Evolutionary conservation across 1,140 invertebrate species (phyloP), one percentile per base, ranked within the genome.

Genomic region (Drosophila rufa): DNA sequence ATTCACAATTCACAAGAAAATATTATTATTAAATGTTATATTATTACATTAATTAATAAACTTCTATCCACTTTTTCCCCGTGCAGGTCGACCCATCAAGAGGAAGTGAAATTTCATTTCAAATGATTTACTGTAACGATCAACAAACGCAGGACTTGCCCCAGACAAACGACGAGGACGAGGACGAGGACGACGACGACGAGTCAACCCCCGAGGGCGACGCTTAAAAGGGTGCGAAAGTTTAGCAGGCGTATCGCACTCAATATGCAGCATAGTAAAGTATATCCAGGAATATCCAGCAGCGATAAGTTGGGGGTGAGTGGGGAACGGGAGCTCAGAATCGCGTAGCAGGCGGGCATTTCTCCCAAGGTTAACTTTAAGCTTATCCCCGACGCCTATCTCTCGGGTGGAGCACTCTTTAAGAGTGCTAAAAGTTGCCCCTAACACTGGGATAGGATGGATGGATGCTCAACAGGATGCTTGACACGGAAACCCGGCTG

Each of bases 61-160:
- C 3, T 40, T 40, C 3, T 12, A 47, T 2, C 9, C 3, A 48
- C 12, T 67, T 67, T 67, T 14, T 55, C 15, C 0, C 3, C 3
- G 62, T 70, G 67, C 48, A 45, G n/a, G 47, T n/a, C 55, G 45
- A 43, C 53, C 53, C 68, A 74, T 71, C 75, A 74, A 59, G 61
- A 62, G 58, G 67, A 48, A 82, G 80, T 69, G 85, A 90, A 89
- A 85, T 84, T 73, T 90, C 85, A 84, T 89, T 89, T 90, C 70
- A 68, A 81, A 89, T 89, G 85, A 89, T 89, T 90, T 89, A 89
- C 85, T 89, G 78, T 90, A 90, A 89, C 81, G 85, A 89, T 89
- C 85, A 89, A 84, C 81, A 79, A 86, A 82, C 80, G 65, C 47
- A 68, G 71, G 51, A 66, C 74, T 65, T 68, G 79, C 85, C 80